Percentiles rank a stretch among this genome's conserved stretches.
These are phyloP conservation scores for Hephaestus fuliginosus DNA, from an alignment of 2,797 vertebrate species.

Conservation along the genomic window DNA sequence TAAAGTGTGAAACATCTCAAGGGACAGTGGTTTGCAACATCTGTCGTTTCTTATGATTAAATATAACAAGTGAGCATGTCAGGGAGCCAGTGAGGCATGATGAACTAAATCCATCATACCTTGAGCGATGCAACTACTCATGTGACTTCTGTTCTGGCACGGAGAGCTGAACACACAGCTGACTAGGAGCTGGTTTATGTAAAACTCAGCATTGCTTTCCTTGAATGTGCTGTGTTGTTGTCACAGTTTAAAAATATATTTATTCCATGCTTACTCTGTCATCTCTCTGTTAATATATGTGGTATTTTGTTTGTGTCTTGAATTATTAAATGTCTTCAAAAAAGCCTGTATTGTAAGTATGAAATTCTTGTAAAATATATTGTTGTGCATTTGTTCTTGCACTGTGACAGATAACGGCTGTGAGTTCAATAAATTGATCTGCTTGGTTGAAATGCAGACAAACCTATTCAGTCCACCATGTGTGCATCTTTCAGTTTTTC, in stretches of 20 bases:
- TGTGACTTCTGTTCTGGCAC: conserved; percentile 72
- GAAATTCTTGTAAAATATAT: not conserved
- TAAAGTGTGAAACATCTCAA: conserved; percentile 60
- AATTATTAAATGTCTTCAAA: not conserved
- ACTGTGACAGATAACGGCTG: not conserved
- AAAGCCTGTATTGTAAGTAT: not conserved
- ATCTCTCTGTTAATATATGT: not conserved
- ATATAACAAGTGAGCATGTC: conserved; percentile 73
- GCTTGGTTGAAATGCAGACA: conserved; percentile 7
- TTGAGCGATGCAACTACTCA: conserved; percentile 71
- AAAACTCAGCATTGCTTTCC: conserved; percentile 3
- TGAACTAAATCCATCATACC: conserved; percentile 75
- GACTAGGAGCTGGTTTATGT: conserved; percentile 38
- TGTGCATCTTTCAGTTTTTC: not conserved
- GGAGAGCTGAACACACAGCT: conserved; percentile 48
- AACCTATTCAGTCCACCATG: conserved; percentile 13
- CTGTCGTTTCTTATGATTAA: conserved; percentile 68
- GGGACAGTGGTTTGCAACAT: conserved; percentile 70
- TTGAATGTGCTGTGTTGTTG: conserved; percentile 6
- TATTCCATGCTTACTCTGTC: not conserved
- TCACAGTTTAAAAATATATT: not conserved
- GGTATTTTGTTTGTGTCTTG: not conserved
- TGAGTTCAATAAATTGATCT: not conserved
- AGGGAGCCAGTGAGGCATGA: conserved; percentile 68
- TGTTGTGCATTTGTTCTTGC: not conserved